Evolutionary conservation across 2,797 vertebrate genomes (phyloP).

Genomic region (Peromyscus eremicus): DNA sequence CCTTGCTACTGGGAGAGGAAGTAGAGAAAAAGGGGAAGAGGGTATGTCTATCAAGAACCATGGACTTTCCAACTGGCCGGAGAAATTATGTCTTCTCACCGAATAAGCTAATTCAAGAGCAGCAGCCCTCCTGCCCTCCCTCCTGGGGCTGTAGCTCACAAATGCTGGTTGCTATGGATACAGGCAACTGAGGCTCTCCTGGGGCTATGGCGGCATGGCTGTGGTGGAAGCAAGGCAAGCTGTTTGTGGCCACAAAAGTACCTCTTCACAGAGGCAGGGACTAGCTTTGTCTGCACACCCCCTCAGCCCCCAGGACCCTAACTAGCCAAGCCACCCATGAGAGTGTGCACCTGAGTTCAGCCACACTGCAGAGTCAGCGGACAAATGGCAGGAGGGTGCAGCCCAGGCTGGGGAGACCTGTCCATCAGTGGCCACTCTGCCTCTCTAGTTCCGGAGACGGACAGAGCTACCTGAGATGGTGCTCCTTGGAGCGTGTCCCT

Average conservation of each 20-base stretch:
- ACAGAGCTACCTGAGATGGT: not conserved
- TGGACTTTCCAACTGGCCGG: not conserved
- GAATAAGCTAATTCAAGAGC: not conserved
- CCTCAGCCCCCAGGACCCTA: not conserved
- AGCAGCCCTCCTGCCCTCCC: not conserved
- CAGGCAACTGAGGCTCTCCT: constrained; percentile 57
- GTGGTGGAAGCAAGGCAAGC: not conserved
- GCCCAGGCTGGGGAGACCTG: not conserved
- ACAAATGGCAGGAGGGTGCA: not conserved
- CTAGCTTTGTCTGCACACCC: not conserved
- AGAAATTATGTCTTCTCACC: not conserved
- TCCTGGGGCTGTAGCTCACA: not conserved
- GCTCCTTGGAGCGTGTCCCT: not conserved
- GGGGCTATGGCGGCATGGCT: constrained; percentile 43
- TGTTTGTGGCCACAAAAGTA: constrained; percentile 28
- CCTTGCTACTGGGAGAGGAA: not conserved
- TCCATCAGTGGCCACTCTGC: not conserved
- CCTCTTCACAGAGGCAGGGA: not conserved
- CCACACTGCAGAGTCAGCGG: not conserved
- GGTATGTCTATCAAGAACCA: not conserved
- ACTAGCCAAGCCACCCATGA: not conserved
- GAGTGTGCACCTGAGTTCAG: not conserved
- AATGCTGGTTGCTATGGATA: constrained; percentile 85
- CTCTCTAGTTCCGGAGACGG: not conserved
- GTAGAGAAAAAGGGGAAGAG: no score